Conservation (phyloP, 2,113 vertebrate genomes). For the Tylochromis polylepis region DNA sequence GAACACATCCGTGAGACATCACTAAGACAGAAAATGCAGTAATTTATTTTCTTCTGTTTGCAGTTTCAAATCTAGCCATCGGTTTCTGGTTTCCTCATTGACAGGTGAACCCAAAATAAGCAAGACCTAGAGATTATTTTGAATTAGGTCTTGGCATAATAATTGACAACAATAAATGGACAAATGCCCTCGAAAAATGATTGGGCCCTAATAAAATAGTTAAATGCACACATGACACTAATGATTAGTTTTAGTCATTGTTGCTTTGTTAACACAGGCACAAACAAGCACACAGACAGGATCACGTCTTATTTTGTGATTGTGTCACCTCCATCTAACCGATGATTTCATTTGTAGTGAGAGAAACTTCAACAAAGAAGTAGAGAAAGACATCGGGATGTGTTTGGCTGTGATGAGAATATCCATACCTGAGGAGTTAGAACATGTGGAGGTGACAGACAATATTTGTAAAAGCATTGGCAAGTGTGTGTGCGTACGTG, state of each 20-base stretch:
- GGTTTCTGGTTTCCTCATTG: not conserved
- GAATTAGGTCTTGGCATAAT: not conserved
- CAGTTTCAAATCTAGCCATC: not conserved
- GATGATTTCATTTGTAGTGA: not conserved
- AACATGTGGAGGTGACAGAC: slow-evolving; percentile 24
- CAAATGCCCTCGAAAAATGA: not conserved
- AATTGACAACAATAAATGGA: not conserved
- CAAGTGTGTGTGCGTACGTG: not conserved
- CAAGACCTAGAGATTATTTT: not conserved
- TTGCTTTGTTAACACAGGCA: not conserved
- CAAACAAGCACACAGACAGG: not conserved
- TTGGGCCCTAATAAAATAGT: not conserved
- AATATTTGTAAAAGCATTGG: slow-evolving; percentile 7
- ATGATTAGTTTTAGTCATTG: not conserved
- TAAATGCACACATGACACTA: not conserved
- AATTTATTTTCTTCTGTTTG: not conserved
- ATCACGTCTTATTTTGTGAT: not conserved
- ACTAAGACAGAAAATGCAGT: not conserved
- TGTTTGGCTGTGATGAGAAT: slow-evolving; percentile 42
- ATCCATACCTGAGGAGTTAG: slow-evolving; percentile 41
- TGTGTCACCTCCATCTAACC: slow-evolving; percentile 8
- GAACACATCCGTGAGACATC: not conserved
- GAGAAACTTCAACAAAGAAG: slow-evolving; percentile 5
- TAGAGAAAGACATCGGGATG: not conserved
- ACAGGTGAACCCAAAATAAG: not conserved